Percentiles rank a stretch among this genome's conserved stretches.
phyloP scores from a whole-genome alignment of 2,797 vertebrate genomes.

The Pseudocheirus occidentalis region DNA sequence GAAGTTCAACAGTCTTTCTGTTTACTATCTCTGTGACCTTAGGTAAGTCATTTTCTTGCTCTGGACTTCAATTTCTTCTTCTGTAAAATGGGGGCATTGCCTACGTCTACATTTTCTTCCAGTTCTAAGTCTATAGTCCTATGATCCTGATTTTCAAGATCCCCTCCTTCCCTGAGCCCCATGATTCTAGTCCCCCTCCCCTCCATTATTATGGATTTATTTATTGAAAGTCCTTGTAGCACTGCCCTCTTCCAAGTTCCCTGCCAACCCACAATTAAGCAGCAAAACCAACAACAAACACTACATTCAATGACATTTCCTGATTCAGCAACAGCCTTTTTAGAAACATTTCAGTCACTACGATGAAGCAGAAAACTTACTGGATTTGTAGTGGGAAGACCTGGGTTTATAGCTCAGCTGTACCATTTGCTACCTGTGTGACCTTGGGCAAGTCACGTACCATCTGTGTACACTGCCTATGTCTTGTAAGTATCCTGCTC shows the following conservation, averaged over 20 bases:
- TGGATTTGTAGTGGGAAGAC: not conserved
- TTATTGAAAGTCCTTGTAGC: not conserved
- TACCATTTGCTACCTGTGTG: not conserved
- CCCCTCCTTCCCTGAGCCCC: not conserved
- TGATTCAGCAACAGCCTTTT: not conserved
- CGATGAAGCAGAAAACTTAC: not conserved
- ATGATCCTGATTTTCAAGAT: not conserved
- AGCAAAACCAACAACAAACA: not conserved
- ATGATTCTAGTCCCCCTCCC: not conserved
- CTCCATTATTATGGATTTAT: not conserved
- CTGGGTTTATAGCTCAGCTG: not conserved
- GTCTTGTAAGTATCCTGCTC: not conserved
- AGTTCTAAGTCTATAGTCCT: not conserved
- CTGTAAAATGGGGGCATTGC: not conserved
- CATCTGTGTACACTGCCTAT: not conserved
- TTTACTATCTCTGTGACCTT: not conserved
- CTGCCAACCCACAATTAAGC: not conserved
- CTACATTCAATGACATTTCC: not conserved
- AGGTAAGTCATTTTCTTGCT: not conserved
- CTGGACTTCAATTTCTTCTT: constrained; percentile 19
- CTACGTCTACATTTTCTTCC: not conserved
- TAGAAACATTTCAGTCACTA: not conserved
- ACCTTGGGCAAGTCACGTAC: not conserved
- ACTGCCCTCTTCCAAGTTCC: not conserved
- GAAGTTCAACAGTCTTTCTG: not conserved